These are phyloP conservation scores for Hyles lineata DNA, from an alignment of 2,888 invertebrate genomes.

Conservation along the genomic window DNA sequence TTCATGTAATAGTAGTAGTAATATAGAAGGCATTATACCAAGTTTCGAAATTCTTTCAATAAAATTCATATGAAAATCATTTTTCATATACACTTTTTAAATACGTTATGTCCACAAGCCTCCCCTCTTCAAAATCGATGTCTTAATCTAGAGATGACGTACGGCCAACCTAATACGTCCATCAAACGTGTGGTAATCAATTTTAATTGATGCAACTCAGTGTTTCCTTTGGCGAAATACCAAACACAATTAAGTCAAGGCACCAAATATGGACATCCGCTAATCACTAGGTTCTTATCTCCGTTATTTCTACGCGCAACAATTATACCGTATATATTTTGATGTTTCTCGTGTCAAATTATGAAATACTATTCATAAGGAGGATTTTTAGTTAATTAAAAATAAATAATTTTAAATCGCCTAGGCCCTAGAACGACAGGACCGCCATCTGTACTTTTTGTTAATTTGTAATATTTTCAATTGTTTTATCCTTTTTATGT, in stretches of 20 bases:
- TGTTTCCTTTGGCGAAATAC: constrained; percentile 33
- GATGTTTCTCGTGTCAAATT: background rate
- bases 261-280: constrained; percentile 32
- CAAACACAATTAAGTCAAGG: constrained; percentile 29
- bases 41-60: too few relatives aligned
- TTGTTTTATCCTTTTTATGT: too few relatives aligned
- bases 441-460: too few relatives aligned
- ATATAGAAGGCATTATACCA: too few relatives aligned
- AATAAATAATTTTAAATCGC: background rate
- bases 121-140: background rate
- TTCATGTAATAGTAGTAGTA: too few relatives aligned
- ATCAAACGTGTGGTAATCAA: constrained; percentile 31
- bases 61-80: background rate
- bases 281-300: constrained; percentile 24
- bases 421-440: too few relatives aligned
- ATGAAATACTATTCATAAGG: background rate
- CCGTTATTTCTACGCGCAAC: constrained; percentile 26
- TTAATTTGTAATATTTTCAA: too few relatives aligned
- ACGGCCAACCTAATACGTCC: constrained; percentile 18
- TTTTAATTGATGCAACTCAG: constrained; percentile 32
- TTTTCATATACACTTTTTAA: background rate
- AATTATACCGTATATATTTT: constrained; percentile 1
- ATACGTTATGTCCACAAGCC: background rate
- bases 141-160: constrained; percentile 26
- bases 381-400: background rate